Evolutionary conservation across 1,140 invertebrate species (phyloP), one percentile per base, ranked within the genome.

Genomic region (Cyrtorhinus lividipennis): DNA sequence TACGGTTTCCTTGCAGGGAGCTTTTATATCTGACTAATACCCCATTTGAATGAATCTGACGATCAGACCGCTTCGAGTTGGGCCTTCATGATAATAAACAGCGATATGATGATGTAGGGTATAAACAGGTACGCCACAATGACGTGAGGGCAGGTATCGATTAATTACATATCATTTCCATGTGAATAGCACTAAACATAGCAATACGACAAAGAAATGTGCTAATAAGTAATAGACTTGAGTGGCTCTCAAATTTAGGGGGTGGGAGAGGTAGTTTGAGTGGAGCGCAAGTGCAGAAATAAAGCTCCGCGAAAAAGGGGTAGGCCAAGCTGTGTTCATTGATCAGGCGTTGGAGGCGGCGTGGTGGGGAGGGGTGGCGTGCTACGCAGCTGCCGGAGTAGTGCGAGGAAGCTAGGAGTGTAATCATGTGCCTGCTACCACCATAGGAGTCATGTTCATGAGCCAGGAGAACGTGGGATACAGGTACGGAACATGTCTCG

Each of bases 401-500:
- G 63, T 23, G 63, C 24, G 59, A 22, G 25, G 57, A 61, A 27
- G 15, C 56, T 26, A 59, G 38, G 61, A 62, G 63, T 22, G 61
- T 10, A 30, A 24, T 61, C 26, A 24, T 38, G 24, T 48, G 38
- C 44, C 18, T 56, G 24, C 24, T 15, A n/a, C 48, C 18, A 26
- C 25, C 20, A 2, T 26, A 26, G 15, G 15, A 30, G 57, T 30
- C 24, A 30, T 30, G 27, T 30, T 30, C 48, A 53, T 53, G 18
- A 53, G 48, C 10, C 20, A 15, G 22, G 56, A 25, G 61, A 61
- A 23, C 8, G 24, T 22, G 53, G 25, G 63, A 24, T 59, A 53
- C 62, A 30, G 63, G 56, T 44, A 38, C 30, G 24, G 15, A 59
- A 26, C 56, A 84, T 86, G 84, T 85, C 84, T 72, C 80, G 84